Percentiles rank a stretch among this genome's conserved stretches.
These are phyloP conservation scores for human DNA, from an alignment of 2,113 vertebrate species.

Conservation along the genomic window DNA sequence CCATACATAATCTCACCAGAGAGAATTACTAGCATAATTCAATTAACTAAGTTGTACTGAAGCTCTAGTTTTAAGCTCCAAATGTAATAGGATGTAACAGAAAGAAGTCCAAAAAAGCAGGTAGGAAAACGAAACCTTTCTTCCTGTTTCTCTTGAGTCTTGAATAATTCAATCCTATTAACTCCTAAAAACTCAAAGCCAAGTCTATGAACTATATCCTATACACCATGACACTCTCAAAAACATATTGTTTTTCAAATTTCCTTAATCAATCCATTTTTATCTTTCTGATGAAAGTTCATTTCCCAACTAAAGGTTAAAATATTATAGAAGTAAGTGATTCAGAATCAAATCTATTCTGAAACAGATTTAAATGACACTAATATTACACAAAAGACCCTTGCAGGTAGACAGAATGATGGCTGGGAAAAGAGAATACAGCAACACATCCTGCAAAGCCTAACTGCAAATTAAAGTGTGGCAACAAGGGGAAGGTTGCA, in stretches of 20 bases:
- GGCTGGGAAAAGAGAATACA: background rate
- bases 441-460: background rate
- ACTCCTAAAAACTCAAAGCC: background rate
- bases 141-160: background rate
- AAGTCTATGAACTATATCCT: slow-evolving; percentile 10
- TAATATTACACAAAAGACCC: background rate
- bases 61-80: slow-evolving; percentile 14
- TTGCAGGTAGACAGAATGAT: background rate
- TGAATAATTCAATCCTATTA: background rate
- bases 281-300: background rate
- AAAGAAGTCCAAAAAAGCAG: background rate
- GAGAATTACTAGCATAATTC: background rate
- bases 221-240: background rate
- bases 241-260: slow-evolving; percentile 36
- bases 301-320: slow-evolving; percentile 28
- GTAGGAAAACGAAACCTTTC: background rate
- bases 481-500: background rate
- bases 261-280: background rate
- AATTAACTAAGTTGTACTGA: slow-evolving; percentile 36
- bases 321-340: background rate
- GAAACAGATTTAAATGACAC: slow-evolving; percentile 19
- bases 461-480: slow-evolving; percentile 21
- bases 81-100: background rate
- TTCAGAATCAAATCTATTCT: slow-evolving; percentile 15
- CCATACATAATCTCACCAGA: background rate